These are phyloP conservation scores for Sipha flava DNA, from an alignment of 1,140 invertebrate genomes.

Conservation along the genomic window DNA sequence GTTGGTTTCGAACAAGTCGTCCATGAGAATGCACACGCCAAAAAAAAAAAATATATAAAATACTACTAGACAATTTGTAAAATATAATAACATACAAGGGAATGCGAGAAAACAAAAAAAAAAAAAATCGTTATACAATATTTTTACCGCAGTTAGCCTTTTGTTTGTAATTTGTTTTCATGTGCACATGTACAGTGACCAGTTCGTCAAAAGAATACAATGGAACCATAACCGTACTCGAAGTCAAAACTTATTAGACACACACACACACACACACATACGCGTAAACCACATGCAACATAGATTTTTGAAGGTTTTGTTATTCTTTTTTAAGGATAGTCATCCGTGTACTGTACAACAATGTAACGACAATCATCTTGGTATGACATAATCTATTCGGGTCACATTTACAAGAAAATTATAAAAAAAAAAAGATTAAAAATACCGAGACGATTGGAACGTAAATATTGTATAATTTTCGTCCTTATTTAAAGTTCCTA, in stretches of 20 bases:
- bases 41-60: neutral
- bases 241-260: neutral
- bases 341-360: too few relatives aligned
- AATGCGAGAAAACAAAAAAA: neutral
- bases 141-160: neutral
- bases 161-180: neutral
- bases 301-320: too few relatives aligned
- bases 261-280: too few relatives aligned
- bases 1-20: constrained; percentile 8
- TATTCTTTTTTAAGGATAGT: too few relatives aligned
- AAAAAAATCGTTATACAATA: neutral
- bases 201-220: neutral
- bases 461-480: too few relatives aligned
- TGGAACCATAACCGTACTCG: neutral
- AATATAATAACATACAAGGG: neutral
- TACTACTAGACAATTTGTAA: neutral
- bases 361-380: too few relatives aligned
- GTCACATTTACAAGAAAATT: too few relatives aligned
- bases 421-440: too few relatives aligned
- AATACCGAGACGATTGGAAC: too few relatives aligned
- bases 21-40: constrained; percentile 10
- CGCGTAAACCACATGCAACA: too few relatives aligned
- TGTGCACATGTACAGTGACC: neutral
- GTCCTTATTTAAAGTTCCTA: too few relatives aligned
- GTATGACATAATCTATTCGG: too few relatives aligned